Conservation (phyloP, 2,888 invertebrate genomes). For the Torymus tubicola region DNA sequence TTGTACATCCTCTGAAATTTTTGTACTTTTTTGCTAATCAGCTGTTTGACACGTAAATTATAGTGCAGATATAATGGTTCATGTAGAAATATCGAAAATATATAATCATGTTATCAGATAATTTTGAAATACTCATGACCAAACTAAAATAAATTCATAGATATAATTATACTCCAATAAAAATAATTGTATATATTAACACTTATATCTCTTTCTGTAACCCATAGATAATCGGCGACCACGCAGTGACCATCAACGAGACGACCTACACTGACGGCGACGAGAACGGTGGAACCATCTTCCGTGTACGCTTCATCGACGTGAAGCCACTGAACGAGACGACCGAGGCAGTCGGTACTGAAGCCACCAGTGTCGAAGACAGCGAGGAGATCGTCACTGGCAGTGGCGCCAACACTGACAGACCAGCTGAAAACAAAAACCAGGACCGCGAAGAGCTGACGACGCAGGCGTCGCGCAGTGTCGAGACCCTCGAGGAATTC, state of each 20-base stretch:
- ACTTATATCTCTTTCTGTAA: conserved; percentile 2
- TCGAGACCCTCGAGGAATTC: conserved; percentile 72
- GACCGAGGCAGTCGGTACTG: conserved; percentile 17
- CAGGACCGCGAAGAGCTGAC: conserved; percentile 47
- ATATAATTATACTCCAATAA: too few species aligned
- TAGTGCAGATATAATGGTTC: too few species aligned
- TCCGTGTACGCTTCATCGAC: conserved; percentile 77
- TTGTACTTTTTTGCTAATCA: too few species aligned
- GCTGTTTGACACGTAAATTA: too few species aligned
- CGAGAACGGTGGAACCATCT: conserved; percentile 71
- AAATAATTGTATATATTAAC: too few species aligned
- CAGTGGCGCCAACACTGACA: neutral
- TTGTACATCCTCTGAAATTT: neutral
- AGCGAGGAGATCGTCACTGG: neutral
- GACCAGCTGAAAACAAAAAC: neutral
- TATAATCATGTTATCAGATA: too few species aligned
- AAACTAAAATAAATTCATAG: too few species aligned
- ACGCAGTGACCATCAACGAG: conserved; percentile 79
- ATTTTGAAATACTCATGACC: too few species aligned
- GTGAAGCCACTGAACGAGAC: conserved; percentile 74
- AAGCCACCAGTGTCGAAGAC: neutral
- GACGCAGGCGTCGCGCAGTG: conserved; percentile 61
- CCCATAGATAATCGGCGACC: conserved; percentile 77
- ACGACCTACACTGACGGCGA: conserved; percentile 77
- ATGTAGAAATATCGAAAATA: too few species aligned